Evolutionary conservation across 2,113 vertebrate genomes (phyloP), one percentile per base, ranked within the genome.

Genomic region (Oncorhynchus nerka): DNA sequence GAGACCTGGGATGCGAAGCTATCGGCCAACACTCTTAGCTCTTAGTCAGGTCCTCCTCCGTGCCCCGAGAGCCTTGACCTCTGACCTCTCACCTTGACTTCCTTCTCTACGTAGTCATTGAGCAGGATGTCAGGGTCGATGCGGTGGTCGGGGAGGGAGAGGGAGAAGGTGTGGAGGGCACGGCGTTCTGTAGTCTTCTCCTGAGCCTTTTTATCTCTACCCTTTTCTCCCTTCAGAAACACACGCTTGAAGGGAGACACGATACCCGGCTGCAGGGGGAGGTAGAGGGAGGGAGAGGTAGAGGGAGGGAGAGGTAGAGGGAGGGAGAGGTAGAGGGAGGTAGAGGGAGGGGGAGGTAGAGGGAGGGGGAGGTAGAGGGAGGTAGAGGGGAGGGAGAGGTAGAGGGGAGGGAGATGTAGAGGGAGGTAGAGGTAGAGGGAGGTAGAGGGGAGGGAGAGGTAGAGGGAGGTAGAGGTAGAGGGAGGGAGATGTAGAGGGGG

Each of bases 21-120:
- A 11, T 45, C 39, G 11, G 11, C 39, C 39, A 11, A 45, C 39
- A 45, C 9, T 45, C 8, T 45, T 11, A 45, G 39, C 9, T 45
- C 39, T 2, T 0, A 15, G 55, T 22, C 30, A 30, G 20, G 66
- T 22, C 2, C 34, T 12, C 64, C 24, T 26, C 24, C 1, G 12
- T 28, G 28, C 64, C 2, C 8, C 16, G n/a, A 26, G 64, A 7
- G 12, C 22, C 22, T 13, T 26, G 64, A 24, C 26, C 30, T 5
- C 69, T 11, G 39, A 45, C 39, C 9, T 45, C 88, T 91, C 81
- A 98, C 97, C 96, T 99, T 99, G 81, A 98, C 96, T 89, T 99
- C 97, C 85, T 99, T 99, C 86, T 99, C 97, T 20, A 99, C 97
- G 88, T 98, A 99, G 90, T 99, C 97, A 2, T 98, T 97, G 64